Percentiles rank a stretch among this genome's conserved stretches.
phyloP scores from a whole-genome alignment of 2,113 vertebrate genomes.

The Bujurquina vittata region DNA sequence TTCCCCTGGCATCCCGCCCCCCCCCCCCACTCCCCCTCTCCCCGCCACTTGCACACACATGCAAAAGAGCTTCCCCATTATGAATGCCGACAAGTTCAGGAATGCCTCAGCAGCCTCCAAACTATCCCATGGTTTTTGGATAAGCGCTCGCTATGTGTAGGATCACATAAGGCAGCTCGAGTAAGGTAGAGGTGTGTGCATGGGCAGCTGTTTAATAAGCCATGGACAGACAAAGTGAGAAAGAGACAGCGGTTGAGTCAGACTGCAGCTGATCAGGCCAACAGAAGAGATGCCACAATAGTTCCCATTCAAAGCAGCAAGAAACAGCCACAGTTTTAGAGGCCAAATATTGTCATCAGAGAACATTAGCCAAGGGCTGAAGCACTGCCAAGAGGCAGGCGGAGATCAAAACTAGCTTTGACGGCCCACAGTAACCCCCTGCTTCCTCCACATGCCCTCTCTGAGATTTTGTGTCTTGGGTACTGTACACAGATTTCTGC shows the following conservation, averaged over 20 bases:
- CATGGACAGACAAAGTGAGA: constrained; percentile 13
- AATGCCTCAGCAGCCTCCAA: constrained; percentile 15
- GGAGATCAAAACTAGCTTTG: constrained; percentile 69
- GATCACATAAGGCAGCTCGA: not conserved
- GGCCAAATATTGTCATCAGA: constrained; percentile 75
- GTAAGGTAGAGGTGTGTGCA: not conserved
- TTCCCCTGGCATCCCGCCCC: constrained; percentile 54
- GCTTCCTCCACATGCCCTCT: constrained; percentile 40
- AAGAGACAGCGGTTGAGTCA: constrained; percentile 53
- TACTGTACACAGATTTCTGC: constrained; percentile 57
- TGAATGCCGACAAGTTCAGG: constrained; percentile 35
- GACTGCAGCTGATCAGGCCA: constrained; percentile 72
- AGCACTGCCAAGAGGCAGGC: constrained; percentile 66
- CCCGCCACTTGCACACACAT: not conserved
- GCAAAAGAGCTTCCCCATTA: constrained; percentile 21
- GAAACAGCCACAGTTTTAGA: constrained; percentile 58
- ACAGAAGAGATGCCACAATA: constrained; percentile 70
- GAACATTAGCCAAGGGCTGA: constrained; percentile 67
- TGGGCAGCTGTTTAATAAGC: not conserved
- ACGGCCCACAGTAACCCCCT: constrained; percentile 62
- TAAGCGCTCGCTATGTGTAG: not conserved
- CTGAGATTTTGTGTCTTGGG: constrained; percentile 31
- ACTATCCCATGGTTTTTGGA: constrained; percentile 14
- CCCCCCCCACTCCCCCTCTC: not conserved
- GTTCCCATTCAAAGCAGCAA: constrained; percentile 71